phyloP scores from a whole-genome alignment of 1,140 invertebrate species.

The Zelostemma sp. region DNA sequence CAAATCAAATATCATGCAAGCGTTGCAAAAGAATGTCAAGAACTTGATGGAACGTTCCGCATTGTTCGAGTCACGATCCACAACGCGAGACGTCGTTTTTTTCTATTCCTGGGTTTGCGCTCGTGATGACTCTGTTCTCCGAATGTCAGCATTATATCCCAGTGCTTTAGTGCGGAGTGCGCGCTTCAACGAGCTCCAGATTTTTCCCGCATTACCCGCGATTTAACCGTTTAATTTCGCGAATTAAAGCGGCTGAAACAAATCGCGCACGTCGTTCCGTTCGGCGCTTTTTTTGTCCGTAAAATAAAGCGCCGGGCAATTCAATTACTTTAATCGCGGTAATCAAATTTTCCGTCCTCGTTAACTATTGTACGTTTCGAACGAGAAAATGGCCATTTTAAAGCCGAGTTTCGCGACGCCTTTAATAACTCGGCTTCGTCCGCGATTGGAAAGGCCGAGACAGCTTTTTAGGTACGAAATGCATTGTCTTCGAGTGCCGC shows the following conservation, averaged over 20 bases:
- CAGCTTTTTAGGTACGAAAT: constrained; percentile 24
- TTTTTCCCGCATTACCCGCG: constrained; percentile 20
- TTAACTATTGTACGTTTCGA: no score
- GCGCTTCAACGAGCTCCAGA: constrained; percentile 8
- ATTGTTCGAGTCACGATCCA: constrained; percentile 1
- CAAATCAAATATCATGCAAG: not conserved
- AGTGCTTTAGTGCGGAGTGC: constrained; percentile 2
- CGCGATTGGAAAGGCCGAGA: constrained; percentile 22
- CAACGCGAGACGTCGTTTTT: constrained; percentile 1
- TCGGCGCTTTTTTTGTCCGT: constrained; percentile 10
- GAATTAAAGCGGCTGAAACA: constrained; percentile 40
- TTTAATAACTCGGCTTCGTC: constrained; percentile 31
- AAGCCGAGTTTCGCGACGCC: no score
- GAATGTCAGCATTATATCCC: constrained; percentile 8
- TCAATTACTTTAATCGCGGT: no score
- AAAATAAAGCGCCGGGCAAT: no score
- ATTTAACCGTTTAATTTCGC: constrained; percentile 49
- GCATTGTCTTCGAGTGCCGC: constrained; percentile 46
- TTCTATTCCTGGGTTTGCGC: not conserved
- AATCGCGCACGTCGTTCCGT: constrained; percentile 39
- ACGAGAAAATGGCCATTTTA: no score
- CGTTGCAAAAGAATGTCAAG: not conserved
- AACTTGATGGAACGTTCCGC: not conserved
- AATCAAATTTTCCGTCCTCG: no score
- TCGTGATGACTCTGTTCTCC: constrained; percentile 5